phyloP scores from a whole-genome alignment of 2,113 vertebrate species.

The Psittacus erithacus region DNA sequence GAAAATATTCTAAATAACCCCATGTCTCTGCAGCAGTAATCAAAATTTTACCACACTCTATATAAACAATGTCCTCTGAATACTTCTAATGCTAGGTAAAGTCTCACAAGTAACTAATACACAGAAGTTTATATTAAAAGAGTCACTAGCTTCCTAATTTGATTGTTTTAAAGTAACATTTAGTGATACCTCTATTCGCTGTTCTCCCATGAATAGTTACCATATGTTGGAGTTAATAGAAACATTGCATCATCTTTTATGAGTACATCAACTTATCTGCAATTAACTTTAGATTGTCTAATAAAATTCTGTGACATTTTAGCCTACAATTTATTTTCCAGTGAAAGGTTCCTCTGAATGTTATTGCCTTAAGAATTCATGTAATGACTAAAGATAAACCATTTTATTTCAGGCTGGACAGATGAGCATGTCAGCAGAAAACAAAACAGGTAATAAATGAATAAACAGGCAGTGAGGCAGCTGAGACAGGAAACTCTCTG shows the following conservation, averaged over 20 bases:
- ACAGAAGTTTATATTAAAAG: not conserved
- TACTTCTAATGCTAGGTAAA: not conserved
- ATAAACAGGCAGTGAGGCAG: not conserved
- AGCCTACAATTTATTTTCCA: constrained; percentile 73
- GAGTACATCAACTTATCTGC: constrained; percentile 72
- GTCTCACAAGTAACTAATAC: not conserved
- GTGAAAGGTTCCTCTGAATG: constrained; percentile 64
- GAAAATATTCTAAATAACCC: not conserved
- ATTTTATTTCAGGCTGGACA: constrained; percentile 50
- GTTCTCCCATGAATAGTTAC: constrained; percentile 44
- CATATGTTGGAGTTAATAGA: constrained; percentile 34
- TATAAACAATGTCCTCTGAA: not conserved
- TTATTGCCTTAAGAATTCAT: constrained; percentile 52
- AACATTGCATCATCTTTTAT: constrained; percentile 73
- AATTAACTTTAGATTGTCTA: constrained; percentile 77
- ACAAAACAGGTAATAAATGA: not conserved
- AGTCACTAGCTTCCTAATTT: not conserved
- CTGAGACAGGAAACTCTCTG: not conserved
- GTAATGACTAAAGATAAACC: constrained; percentile 49
- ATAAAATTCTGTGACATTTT: constrained; percentile 79
- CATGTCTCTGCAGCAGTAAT: not conserved
- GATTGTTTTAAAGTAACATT: not conserved
- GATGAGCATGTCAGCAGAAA: constrained; percentile 33
- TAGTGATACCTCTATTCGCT: not conserved
- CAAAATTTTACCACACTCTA: not conserved